A percentile compares a stretch with the other conserved stretches of the same genome.
Evolutionary conservation across 2,888 invertebrate genomes (phyloP).

Genomic region (Diachrysia chrysitis): DNA sequence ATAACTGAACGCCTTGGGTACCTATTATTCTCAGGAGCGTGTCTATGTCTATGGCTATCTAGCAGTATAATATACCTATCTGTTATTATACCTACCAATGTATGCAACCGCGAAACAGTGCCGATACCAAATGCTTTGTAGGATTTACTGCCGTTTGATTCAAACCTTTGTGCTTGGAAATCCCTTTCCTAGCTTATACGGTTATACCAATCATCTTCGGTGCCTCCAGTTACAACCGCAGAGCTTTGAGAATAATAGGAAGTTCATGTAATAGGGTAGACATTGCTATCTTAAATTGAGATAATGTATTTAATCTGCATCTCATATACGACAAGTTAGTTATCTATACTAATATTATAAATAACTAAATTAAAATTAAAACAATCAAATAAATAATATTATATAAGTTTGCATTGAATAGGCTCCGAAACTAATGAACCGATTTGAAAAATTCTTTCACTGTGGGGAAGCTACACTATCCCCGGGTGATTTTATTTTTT

Average conservation of each 20-base stretch:
- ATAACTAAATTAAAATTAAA: no score
- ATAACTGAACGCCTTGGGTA: no score
- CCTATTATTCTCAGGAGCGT: no score
- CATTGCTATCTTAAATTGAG: neutral
- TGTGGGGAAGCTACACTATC: no score
- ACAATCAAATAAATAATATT: no score
- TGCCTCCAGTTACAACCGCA: neutral
- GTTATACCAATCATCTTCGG: neutral
- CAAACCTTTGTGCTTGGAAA: neutral
- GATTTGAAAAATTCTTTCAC: no score
- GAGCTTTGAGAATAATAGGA: neutral
- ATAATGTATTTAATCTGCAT: neutral
- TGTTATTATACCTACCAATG: neutral
- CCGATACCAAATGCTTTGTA: neutral
- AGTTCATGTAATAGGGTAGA: neutral
- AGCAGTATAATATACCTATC: neutral
- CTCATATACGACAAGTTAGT: no score
- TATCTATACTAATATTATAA: no score
- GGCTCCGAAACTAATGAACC: no score
- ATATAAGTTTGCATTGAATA: no score
- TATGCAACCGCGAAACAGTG: neutral
- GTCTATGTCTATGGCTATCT: no score
- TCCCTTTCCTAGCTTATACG: neutral
- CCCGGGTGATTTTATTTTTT: no score
- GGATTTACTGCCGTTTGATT: slow-evolving; percentile 1